These are phyloP conservation scores for Myotis planiceps DNA, from an alignment of 2,797 vertebrate genomes.

Conservation along the genomic window DNA sequence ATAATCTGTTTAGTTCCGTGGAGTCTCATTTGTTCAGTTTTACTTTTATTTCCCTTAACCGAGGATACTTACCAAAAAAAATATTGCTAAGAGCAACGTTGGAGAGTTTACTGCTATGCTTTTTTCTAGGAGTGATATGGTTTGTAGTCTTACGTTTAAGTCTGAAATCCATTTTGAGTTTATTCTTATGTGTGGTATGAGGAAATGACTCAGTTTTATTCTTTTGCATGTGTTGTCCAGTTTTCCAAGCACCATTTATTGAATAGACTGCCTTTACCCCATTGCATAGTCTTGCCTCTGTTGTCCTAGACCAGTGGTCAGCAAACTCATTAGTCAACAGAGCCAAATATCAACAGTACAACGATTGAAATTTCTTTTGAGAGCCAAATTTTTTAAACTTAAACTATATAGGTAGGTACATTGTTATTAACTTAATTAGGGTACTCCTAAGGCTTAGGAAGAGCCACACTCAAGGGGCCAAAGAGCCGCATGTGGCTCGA, in stretches of 20 bases:
- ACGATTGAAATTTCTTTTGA: no score
- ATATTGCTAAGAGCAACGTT: background rate
- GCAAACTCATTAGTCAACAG: no score
- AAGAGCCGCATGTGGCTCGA: no score
- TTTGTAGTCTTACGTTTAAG: background rate
- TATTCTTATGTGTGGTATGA: background rate
- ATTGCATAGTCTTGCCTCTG: background rate
- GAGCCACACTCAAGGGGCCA: no score
- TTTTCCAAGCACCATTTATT: background rate
- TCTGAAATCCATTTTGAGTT: background rate
- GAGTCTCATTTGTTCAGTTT: background rate
- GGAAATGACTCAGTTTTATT: no score
- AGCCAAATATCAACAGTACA: no score
- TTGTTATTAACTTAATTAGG: no score
- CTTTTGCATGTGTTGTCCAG: background rate
- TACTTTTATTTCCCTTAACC: background rate
- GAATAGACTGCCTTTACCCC: background rate
- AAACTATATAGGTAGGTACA: no score
- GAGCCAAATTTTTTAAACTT: no score
- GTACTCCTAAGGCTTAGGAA: no score
- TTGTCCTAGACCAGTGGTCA: background rate
- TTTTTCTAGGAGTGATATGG: background rate
- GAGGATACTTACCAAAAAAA: background rate
- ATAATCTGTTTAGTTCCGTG: background rate
- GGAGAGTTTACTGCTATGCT: background rate